phyloP scores from a whole-genome alignment of 2,888 invertebrate species.

The Nephrotoma appendiculata region DNA sequence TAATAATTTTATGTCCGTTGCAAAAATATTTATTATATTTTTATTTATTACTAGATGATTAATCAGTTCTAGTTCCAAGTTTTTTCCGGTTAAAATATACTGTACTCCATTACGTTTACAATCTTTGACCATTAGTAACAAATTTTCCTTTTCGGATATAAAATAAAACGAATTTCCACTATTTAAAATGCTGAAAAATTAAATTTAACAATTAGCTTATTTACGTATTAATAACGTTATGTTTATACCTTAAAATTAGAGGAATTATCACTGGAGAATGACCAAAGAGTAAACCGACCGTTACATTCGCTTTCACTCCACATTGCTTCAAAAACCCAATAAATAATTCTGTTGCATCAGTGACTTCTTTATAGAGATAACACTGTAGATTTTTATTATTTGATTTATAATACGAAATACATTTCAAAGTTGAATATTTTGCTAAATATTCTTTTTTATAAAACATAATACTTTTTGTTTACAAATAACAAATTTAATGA shows the following conservation, averaged over 20 bases:
- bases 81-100: background rate
- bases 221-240: background rate
- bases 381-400: background rate
- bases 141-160: background rate
- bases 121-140: background rate
- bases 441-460: background rate
- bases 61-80: background rate
- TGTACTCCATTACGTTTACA: background rate
- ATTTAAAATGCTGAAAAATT: background rate
- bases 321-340: background rate
- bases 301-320: background rate
- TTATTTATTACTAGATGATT: background rate
- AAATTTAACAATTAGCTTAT: background rate
- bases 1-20: background rate
- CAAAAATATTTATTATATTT: background rate
- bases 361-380: background rate
- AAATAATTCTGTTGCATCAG: background rate
- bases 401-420: background rate
- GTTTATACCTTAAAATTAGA: background rate
- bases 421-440: background rate
- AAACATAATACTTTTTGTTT: background rate
- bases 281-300: background rate
- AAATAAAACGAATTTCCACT: background rate
- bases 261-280: background rate
- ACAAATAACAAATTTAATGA: too few relatives aligned